Base-by-base conservation (phyloP, 2,113 vertebrate species). In the Leucosticte australis region DNA sequence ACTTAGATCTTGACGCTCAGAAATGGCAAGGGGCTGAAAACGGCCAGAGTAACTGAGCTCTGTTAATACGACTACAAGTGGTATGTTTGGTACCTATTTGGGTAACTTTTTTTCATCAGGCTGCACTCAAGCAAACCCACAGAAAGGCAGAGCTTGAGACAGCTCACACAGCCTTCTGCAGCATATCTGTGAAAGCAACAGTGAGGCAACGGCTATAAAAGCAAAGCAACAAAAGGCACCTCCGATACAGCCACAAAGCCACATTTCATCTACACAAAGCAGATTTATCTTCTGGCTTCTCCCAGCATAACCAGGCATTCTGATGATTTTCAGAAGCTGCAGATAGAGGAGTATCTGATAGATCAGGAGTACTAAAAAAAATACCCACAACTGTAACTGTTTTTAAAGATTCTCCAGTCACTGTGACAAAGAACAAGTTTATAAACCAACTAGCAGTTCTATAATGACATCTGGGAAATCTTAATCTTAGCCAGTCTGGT, bases 21-120 rank as follows among this genome's bases (percentile, higher is more conserved):
- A 79, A 87, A 73, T 18, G 17, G 23, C 15, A 74, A 44, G 12
- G 26, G 13, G 19, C 27, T 71, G 65, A 67, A 37, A 87, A 79
- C 0, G 0, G 15, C 28, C 53, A 8, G 27, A 44, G 13, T 44
- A 65, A 68, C 5, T 2, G 4, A 87, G 14, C 35, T 85, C 44
- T 7, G 4, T 59, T 68, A 57, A 13, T 31, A 44, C 7, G 13
- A 79, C 15, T 69, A 41, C 16, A 52, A 22, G 9, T 49, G 7
- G 7, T 77, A 77, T 39, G 12, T 35, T 76, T 41, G 47, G n/a
- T 53, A 92, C 37, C 17, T 67, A 33, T 73, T 20, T 35, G 46
- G 57, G 75, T 24, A 55, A 83, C 1, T 2, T 64, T 63, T 73
- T 73, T 68, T 47, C 41, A 57, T 9, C 8, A 59, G 39, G 23